Base-by-base conservation (phyloP, 2,797 vertebrate species). In the Pipistrellus nathusii region DNA sequence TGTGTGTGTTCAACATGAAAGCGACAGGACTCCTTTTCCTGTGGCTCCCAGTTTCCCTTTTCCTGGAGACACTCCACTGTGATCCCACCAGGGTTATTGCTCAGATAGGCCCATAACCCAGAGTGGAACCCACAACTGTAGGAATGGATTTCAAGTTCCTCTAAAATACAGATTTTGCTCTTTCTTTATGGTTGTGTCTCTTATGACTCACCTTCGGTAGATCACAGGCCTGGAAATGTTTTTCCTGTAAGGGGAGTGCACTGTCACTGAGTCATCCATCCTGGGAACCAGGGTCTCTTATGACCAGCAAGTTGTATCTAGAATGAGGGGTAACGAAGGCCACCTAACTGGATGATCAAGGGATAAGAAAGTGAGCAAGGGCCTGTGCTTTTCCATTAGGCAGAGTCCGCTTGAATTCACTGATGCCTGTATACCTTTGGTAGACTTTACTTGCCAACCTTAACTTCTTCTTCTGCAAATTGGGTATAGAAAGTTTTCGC, bases 1-100 rank as follows among this genome's bases (percentile, higher is more conserved):
- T 96, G 78, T 95, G 97, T 98, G 97, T 94, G 97, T 97, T 96
- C 95, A 88, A 96, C 75, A 92, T 68, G 59, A 95, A 96, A 96
- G 85, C 32, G 77, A 96, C 86, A 95, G 93, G 86, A 71, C 77
- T 51, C 35, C 85, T 46, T 97, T 97, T 96, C 73, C 86, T 94
- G 46, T 18, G 53, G 86, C 93, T 44, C 8, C 30, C 92, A 48
- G 81, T 84, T 96, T 91, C 94, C 86, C 87, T 95, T 91, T 84
- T 94, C 82, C 73, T 87, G 78, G 81, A 94, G 41, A 85, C 91
- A 44, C 44, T 44, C 44, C 44, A 44, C 46, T 44, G 64, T 59
- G 66, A 81, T 21, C 68, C 38, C n/a, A 23, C 30, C 46, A 12
- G 0, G 38, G 48, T 35, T 91, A 20, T 89, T 94, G 77, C 88